These are phyloP conservation scores for Campoletis sonorensis DNA, from an alignment of 1,140 invertebrate genomes.

Conservation along the genomic window DNA sequence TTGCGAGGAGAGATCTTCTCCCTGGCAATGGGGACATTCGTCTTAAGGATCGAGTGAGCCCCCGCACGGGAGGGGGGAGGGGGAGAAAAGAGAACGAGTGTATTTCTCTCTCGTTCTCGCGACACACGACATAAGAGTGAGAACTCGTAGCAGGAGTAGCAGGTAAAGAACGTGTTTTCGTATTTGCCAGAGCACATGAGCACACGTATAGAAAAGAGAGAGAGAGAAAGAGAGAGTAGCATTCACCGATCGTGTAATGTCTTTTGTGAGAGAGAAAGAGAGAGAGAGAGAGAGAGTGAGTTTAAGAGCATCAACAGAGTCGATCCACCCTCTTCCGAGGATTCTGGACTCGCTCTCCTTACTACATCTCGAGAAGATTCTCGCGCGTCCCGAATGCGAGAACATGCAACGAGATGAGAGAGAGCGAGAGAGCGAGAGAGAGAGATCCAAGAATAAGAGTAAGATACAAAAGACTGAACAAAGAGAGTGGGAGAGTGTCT, in stretches of 20 bases:
- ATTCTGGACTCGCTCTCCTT: neutral
- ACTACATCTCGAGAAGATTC: slow-evolving; percentile 9
- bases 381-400: neutral
- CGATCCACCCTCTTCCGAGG: neutral
- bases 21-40: slow-evolving; percentile 13
- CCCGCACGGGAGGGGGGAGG: neutral
- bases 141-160: too few relatives aligned
- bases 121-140: too few relatives aligned
- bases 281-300: neutral
- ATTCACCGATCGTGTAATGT: neutral
- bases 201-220: neutral
- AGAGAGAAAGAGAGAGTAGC: neutral
- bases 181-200: too few relatives aligned
- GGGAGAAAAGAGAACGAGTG: neutral
- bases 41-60: neutral
- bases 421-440: too few relatives aligned
- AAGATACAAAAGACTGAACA: neutral
- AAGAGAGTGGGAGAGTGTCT: neutral
- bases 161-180: too few relatives aligned
- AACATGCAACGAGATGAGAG: neutral
- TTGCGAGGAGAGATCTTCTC: neutral
- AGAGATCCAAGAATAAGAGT: neutral
- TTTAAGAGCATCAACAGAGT: neutral
- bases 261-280: neutral
- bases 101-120: too few relatives aligned